Base-by-base conservation (phyloP, 1,140 invertebrate genomes). In the Cotesia vestalis region DNA sequence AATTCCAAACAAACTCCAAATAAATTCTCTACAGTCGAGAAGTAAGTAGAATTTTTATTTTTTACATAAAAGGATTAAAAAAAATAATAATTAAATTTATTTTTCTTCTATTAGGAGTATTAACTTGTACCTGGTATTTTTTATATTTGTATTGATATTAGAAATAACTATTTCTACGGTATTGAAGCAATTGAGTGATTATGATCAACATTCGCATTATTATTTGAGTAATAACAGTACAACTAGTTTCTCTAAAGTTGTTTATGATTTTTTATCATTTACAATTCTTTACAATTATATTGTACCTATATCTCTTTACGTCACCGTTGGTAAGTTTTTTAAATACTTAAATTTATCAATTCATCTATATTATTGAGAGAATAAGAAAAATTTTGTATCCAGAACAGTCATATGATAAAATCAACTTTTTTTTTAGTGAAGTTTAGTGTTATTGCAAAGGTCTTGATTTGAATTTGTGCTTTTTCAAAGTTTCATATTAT, bases 11-110 rank as follows among this genome's bases (percentile, higher is more conserved):
- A 92, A 69, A 90, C 91, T 5, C 87, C 87, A 36, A 92, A 91
- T 78, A 96, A 96, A 86, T 93, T 93, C 76, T 94, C 94, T 6
- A 93, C 92, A 1, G 91, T 92, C 74, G 95, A 96, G 85, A 89
- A 87, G 86, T 94, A 79, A 82, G 75, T 79, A 46, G 5, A 38
- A n/a, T 60, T n/a, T 2, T 27, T 59, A 52, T 11, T 51, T 20
- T 57, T 60, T 60, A 60, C 6, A n/a, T 59, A 38, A 36, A n/a
- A 51, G 4, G 35, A 51, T 51, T n/a, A 0, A 27, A 34, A 3
- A 8, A 62, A 35, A 60, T 67, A 17, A 2, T 38, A 11, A 35
- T 66, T 51, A 70, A 76, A 75, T 66, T 69, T 62, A 75, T 85
- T 81, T 4, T 27, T 27, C 27, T n/a, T 27, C 27, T 27, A 1